Conservation (phyloP, 2,113 vertebrate species). For the Bombycilla garrulus region DNA sequence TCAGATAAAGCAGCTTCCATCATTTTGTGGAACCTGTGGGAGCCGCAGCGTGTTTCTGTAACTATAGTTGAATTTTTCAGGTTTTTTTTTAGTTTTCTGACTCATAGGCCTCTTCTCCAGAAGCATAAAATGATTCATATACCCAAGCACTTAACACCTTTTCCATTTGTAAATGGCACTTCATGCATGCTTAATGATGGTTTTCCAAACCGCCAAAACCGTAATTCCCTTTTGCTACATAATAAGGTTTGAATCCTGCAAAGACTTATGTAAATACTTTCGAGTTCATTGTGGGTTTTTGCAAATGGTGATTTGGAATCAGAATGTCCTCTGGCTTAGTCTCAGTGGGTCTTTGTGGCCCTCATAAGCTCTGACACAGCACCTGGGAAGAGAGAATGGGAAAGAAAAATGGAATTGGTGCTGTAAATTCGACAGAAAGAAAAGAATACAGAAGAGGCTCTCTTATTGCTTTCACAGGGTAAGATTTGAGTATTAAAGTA, state of each 20-base stretch:
- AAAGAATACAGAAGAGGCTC: constrained; percentile 11
- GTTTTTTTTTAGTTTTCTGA: constrained; percentile 10
- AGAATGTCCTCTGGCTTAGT: not conserved
- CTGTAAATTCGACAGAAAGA: constrained; percentile 1
- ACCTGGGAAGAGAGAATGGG: not conserved
- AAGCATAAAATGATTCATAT: constrained; percentile 48
- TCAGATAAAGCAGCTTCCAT: not conserved
- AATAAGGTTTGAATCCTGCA: not conserved
- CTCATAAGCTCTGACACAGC: not conserved
- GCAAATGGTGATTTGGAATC: not conserved
- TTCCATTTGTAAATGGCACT: constrained; percentile 36
- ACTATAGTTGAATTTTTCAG: not conserved
- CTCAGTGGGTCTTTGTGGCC: not conserved
- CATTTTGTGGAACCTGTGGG: not conserved
- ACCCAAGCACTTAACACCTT: constrained; percentile 10
- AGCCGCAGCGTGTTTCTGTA: not conserved
- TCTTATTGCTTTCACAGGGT: constrained; percentile 10
- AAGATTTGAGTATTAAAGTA: constrained; percentile 36
- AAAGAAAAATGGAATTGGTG: not conserved
- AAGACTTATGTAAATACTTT: not conserved
- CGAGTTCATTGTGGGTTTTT: not conserved
- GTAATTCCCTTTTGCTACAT: constrained; percentile 4
- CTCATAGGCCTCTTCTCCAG: constrained; percentile 11
- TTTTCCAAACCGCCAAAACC: constrained; percentile 21
- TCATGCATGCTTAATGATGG: constrained; percentile 1